Conservation (phyloP, 2,888 invertebrate species). For the Pristionchus maxplancki region DNA sequence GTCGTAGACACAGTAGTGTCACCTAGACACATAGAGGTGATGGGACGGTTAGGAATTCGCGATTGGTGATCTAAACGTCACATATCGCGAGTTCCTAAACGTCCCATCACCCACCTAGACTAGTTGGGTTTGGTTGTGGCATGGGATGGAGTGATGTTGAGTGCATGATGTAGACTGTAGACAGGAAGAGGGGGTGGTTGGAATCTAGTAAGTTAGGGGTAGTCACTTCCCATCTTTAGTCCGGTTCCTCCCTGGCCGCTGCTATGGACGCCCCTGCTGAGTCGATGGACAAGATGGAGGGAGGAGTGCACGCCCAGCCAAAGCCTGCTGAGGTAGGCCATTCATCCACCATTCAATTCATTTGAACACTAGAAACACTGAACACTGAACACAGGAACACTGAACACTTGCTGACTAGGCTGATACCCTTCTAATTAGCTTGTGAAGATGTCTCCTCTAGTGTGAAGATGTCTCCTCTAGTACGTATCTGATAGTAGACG, state of each 20-base stretch:
- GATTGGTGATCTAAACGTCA: neutral
- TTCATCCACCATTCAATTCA: too few relatives aligned
- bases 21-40: neutral
- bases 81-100: neutral
- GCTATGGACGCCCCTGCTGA: conserved; percentile 1
- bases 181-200: neutral
- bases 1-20: neutral
- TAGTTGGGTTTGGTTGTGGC: neutral
- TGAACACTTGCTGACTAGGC: neutral
- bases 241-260: neutral
- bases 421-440: neutral
- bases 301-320: conserved; percentile 32
- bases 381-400: neutral
- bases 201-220: neutral
- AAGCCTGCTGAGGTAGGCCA: conserved; percentile 42
- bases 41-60: too few relatives aligned
- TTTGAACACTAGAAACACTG: too few relatives aligned
- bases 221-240: neutral
- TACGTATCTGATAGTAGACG: too few relatives aligned
- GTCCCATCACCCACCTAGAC: too few relatives aligned
- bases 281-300: neutral
- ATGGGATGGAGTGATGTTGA: neutral
- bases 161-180: neutral
- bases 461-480: too few relatives aligned
- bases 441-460: too few relatives aligned